phyloP scores from a whole-genome alignment of 53 echinoderm and acorn worm genomes.

The Actinopyga echinites region DNA sequence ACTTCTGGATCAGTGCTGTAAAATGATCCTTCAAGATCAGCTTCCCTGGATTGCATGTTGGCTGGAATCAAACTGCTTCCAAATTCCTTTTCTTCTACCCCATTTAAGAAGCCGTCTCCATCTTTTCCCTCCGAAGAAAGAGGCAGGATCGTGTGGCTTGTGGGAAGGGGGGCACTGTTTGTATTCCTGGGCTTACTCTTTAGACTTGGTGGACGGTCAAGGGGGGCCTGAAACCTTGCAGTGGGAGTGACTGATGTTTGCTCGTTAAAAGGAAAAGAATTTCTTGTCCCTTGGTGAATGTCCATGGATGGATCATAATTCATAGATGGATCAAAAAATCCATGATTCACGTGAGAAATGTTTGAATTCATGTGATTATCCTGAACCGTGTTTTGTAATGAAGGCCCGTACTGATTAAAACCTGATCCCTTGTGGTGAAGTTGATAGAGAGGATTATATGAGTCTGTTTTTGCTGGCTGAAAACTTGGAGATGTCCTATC shows the following conservation, averaged over 20 bases:
- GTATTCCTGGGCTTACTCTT: too few species aligned
- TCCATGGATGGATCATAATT: slow-evolving; percentile 30
- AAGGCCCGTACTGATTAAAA: neutral
- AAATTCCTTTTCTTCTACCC: slow-evolving; percentile 16
- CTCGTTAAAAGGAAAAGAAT: neutral
- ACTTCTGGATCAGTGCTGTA: neutral
- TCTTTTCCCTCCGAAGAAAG: too few species aligned
- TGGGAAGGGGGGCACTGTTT: too few species aligned
- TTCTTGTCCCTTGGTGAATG: neutral
- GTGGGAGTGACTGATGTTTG: neutral
- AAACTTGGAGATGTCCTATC: neutral
- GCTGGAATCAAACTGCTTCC: slow-evolving; percentile 13
- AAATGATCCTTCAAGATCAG: slow-evolving; percentile 5
- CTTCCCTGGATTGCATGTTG: neutral
- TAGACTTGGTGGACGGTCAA: slow-evolving; percentile 9
- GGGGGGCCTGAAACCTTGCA: neutral
- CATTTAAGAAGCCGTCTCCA: neutral
- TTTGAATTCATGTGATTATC: slow-evolving; percentile 6
- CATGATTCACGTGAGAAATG: slow-evolving; percentile 75
- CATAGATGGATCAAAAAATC: slow-evolving; percentile 63
- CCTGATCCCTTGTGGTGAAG: slow-evolving; percentile 40
- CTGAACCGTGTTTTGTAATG: neutral
- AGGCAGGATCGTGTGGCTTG: too few species aligned
- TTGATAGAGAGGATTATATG: slow-evolving; percentile 63
- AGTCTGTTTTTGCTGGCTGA: slow-evolving; percentile 39